Percentiles rank a stretch among this genome's conserved stretches.
Conservation (phyloP, 2,113 vertebrate species). For the Phalacrocorax brasilianus region DNA sequence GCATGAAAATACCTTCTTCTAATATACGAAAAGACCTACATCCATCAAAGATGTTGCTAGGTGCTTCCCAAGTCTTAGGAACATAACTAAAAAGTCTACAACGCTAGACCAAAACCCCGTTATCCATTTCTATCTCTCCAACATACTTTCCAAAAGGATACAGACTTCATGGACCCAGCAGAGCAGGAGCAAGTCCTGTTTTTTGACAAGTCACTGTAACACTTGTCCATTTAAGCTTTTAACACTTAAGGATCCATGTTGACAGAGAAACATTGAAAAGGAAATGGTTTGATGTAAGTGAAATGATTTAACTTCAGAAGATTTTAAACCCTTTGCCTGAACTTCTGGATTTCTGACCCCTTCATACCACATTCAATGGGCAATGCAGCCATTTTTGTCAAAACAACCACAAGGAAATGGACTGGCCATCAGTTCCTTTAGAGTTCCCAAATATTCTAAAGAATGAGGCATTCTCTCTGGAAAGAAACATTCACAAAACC, state of each 20-base stretch:
- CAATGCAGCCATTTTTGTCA: rapidly evolving
- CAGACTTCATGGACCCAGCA: neutral
- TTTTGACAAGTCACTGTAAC: neutral
- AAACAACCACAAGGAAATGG: neutral
- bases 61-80: neutral
- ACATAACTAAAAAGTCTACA: neutral
- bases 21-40: neutral
- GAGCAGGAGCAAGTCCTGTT: neutral
- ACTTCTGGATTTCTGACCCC: neutral
- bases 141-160: neutral
- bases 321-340: neutral
- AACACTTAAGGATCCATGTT: neutral
- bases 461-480: neutral
- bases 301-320: neutral
- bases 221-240: neutral
- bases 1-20: neutral
- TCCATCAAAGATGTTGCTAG: neutral
- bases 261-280: neutral
- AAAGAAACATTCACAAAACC: neutral
- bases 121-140: neutral
- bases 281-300: neutral
- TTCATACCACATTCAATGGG: neutral
- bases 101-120: neutral
- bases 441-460: neutral
- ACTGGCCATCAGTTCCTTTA: neutral